phyloP scores from a whole-genome alignment of 1,140 invertebrate genomes.

The Tribolium castaneum region DNA sequence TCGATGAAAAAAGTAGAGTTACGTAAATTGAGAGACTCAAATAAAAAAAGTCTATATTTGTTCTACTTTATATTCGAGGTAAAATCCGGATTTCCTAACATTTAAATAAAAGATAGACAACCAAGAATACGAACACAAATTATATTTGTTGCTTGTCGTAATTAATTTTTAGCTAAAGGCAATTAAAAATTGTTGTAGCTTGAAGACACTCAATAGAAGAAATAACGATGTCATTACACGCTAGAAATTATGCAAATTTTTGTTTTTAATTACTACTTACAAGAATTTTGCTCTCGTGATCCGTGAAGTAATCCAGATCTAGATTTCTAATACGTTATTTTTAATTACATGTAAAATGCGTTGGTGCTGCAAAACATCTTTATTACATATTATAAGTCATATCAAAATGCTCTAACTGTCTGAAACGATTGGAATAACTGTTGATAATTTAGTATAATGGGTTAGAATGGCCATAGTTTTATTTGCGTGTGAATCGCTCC shows the following conservation, averaged over 20 bases:
- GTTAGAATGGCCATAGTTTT: constrained; percentile 10
- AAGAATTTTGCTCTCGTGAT: background rate
- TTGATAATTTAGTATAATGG: constrained; percentile 35
- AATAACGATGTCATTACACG: background rate
- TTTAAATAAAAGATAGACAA: too few species aligned
- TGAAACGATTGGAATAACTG: constrained; percentile 19
- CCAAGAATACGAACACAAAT: too few species aligned
- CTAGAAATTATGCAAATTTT: background rate
- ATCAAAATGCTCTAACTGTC: constrained; percentile 7
- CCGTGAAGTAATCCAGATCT: background rate
- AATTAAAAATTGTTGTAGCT: background rate
- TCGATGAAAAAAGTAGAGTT: background rate
- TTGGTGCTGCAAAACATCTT: background rate
- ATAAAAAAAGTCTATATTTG: background rate
- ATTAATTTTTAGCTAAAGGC: background rate
- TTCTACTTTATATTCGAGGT: background rate
- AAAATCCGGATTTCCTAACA: background rate
- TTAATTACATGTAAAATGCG: background rate
- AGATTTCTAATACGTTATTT: background rate
- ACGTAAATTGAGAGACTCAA: background rate
- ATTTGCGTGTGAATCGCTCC: constrained; percentile 8
- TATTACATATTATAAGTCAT: background rate
- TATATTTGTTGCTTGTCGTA: background rate
- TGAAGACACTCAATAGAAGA: background rate
- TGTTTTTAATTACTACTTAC: background rate